Percentiles rank a stretch among this genome's conserved stretches.
Conservation (phyloP, 1,140 invertebrate species). For the Aphelenchoides besseyi region DNA sequence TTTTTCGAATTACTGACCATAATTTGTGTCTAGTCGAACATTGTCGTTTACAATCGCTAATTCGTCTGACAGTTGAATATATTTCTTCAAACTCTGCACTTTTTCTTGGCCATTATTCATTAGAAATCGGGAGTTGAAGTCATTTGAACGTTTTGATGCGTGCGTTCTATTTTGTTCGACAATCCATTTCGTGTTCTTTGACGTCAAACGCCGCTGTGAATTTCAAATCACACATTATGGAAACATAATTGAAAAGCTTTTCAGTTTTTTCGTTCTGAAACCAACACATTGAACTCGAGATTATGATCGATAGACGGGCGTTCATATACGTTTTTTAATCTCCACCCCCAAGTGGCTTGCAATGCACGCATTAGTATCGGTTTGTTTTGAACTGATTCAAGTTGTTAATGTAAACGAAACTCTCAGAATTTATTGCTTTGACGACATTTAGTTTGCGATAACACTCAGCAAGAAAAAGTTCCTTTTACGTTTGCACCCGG, state of each 20-base stretch:
- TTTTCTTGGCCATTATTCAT: neutral
- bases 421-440: neutral
- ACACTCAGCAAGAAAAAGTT: neutral
- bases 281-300: neutral
- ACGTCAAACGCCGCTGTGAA: neutral
- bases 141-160: neutral
- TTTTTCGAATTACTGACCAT: too few species aligned
- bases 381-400: neutral
- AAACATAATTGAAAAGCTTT: neutral
- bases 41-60: too few species aligned
- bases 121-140: neutral
- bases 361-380: neutral
- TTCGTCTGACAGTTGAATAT: too few species aligned
- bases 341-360: neutral
- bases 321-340: too few species aligned
- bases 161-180: neutral
- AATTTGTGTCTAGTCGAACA: too few species aligned
- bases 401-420: too few species aligned
- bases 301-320: neutral
- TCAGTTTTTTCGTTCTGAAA: neutral
- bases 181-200: neutral
- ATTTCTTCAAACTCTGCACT: too few species aligned
- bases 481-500: conserved; percentile 1
- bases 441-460: neutral
- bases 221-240: neutral